Conservation (phyloP, 2,888 invertebrate species). For the Tillus elongatus region DNA sequence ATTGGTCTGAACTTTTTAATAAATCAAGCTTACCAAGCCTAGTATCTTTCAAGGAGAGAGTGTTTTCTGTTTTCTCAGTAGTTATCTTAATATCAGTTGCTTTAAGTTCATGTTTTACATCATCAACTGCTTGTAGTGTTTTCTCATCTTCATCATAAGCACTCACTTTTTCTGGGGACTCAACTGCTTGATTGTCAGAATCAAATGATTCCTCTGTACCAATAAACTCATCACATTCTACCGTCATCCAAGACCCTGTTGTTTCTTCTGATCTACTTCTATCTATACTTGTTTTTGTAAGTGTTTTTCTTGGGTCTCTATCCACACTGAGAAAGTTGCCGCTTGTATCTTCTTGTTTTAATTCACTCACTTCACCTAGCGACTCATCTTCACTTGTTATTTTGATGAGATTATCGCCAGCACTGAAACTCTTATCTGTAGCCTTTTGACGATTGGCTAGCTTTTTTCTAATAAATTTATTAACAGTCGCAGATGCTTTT, state of each 20-base stretch:
- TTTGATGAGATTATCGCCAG: conserved; percentile 25
- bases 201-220: conserved; percentile 57
- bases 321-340: conserved; percentile 45
- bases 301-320: conserved; percentile 46
- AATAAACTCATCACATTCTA: conserved; percentile 59
- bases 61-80: conserved; percentile 20
- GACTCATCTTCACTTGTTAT: conserved; percentile 61
- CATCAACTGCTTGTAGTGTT: neutral
- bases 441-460: conserved; percentile 28
- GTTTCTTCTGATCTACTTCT: conserved; percentile 60
- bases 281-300: conserved; percentile 40
- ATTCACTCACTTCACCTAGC: conserved; percentile 55
- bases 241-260: conserved; percentile 58
- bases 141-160: conserved; percentile 11
- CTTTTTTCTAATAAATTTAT: conserved; percentile 35
- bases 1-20: conserved; percentile 64
- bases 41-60: conserved; percentile 41
- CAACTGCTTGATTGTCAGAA: conserved; percentile 33
- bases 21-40: conserved; percentile 48
- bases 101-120: conserved; percentile 15
- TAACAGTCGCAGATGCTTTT: conserved; percentile 35
- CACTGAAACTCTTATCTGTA: conserved; percentile 45
- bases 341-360: conserved; percentile 44
- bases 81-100: conserved; percentile 11
- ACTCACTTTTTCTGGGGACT: conserved; percentile 30